Conservation (phyloP, 2,888 invertebrate species). For the Drosophila neotestacea region DNA sequence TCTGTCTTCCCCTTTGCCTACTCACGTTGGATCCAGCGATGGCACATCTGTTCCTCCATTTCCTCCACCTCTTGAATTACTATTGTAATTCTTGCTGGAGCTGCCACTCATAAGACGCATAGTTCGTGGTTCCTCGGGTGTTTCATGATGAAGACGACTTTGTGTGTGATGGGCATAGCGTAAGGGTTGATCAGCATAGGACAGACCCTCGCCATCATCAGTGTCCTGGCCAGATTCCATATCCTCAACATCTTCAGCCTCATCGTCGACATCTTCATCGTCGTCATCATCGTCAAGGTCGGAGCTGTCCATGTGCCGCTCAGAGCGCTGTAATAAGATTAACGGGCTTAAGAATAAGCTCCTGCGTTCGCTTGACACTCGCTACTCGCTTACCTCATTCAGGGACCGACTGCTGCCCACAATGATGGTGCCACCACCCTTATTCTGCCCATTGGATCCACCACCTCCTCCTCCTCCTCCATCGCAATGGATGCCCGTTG, state of each 20-base stretch:
- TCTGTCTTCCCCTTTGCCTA: constrained; percentile 16
- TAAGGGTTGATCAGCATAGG: constrained; percentile 83
- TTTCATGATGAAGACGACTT: constrained; percentile 83
- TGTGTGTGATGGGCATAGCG: constrained; percentile 83
- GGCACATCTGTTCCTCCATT: constrained; percentile 66
- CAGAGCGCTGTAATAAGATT: constrained; percentile 57
- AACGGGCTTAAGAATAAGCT: constrained; percentile 12
- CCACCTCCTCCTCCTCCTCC: constrained; percentile 43
- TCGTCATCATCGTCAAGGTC: constrained; percentile 73
- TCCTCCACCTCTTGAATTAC: constrained; percentile 38
- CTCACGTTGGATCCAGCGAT: constrained; percentile 85
- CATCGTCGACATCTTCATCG: constrained; percentile 78
- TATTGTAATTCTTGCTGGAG: constrained; percentile 67
- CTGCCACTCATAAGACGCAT: constrained; percentile 80
- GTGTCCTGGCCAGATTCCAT: constrained; percentile 75
- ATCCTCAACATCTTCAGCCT: constrained; percentile 74
- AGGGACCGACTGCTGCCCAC: constrained; percentile 79
- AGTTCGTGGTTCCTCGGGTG: constrained; percentile 81
- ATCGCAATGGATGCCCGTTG: constrained; percentile 90
- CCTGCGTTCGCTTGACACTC: neutral
- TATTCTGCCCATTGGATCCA: constrained; percentile 54
- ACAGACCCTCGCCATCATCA: constrained; percentile 76
- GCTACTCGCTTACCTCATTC: constrained; percentile 64
- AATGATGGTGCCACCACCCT: constrained; percentile 81
- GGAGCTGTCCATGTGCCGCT: constrained; percentile 76